Percentiles rank a stretch among this genome's conserved stretches.
These are phyloP conservation scores for Chaetogeoica ovagalla DNA, from an alignment of 2,888 invertebrate genomes.

Conservation along the genomic window DNA sequence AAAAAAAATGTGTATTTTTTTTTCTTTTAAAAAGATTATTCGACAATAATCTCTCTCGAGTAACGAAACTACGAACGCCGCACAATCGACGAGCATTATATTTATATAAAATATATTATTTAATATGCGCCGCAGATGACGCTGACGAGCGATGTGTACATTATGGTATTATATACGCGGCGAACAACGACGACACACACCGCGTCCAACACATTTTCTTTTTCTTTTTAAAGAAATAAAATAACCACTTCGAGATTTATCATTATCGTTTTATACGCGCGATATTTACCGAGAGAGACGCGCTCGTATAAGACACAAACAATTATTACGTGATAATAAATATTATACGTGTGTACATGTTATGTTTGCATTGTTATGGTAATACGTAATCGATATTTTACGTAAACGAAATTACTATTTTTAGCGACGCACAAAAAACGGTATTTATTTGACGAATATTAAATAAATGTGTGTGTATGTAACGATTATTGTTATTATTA, in stretches of 20 bases:
- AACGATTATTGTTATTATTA: no score
- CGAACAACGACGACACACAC: background rate
- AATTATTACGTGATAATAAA: slow-evolving; percentile 9
- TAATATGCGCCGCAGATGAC: no score
- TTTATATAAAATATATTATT: no score
- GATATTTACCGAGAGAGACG: background rate
- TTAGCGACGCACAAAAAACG: background rate
- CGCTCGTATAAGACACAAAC: background rate
- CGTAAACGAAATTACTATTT: background rate
- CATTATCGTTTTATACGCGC: background rate
- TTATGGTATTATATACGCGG: no score
- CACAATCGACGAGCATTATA: no score
- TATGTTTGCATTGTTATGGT: background rate
- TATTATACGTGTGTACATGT: background rate
- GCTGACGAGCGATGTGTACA: no score
- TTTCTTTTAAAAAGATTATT: no score
- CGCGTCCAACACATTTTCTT: background rate
- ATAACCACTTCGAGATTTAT: background rate
- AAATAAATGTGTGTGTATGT: background rate
- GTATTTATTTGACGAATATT: background rate
- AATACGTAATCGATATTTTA: slow-evolving; percentile 1
- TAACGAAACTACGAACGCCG: no score
- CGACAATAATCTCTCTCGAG: no score
- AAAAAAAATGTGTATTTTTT: no score
- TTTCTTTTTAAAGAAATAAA: background rate